Evolutionary conservation across 30 jellyfish, hydroid and myxozoan species (phyloP), one percentile per base, ranked within the genome.

Genomic region (Aurelia sp.): DNA sequence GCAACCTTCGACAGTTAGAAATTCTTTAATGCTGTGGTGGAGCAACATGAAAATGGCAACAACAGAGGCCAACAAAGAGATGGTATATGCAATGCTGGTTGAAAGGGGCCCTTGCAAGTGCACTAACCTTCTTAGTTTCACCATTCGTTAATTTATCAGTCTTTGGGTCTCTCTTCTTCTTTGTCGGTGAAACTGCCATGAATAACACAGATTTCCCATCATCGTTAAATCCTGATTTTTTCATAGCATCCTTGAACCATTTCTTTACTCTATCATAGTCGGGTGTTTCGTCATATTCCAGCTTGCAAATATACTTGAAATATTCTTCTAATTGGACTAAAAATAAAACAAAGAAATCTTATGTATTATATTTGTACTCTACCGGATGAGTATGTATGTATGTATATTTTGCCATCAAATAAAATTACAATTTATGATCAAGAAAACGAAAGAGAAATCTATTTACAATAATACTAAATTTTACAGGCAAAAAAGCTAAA

Each of bases 281-380:
- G 1, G 98, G 98, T 68, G 63, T 78, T 68, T 82, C 97, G 47
- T 82, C 85, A 55, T 92, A 92, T 35, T 82, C 90, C 72, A 92
- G 87, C 22, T 50, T 82, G 55, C 53, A 59, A n/a, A 92, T 66
- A 58, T 76, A 72, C 58, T 82, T 88, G 81, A 92, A 80, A 76
- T 53, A 92, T 10, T 74, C 88, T 51, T 78, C 86, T 15, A 92
- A 96, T 17, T 87, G 90, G 13, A 33, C 98, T 92, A 57, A 20
- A 20, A 77, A 61, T 8, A 75, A 64, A 69, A 48, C 9, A 41
- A 78, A 13, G 53, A 59, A 33, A 61, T 12, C 0, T 51, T 3
- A 41, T 41, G 11, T 41, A 41, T 41, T 41, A 12, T 5, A 41
- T 5, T n/a, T n/a, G n/a, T n/a, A n/a, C n/a, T n/a, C n/a, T n/a